A percentile compares a stretch with the other conserved stretches of the same genome.
Evolutionary conservation across 2,797 vertebrate genomes (phyloP).

Genomic region (Brotula barbata): DNA sequence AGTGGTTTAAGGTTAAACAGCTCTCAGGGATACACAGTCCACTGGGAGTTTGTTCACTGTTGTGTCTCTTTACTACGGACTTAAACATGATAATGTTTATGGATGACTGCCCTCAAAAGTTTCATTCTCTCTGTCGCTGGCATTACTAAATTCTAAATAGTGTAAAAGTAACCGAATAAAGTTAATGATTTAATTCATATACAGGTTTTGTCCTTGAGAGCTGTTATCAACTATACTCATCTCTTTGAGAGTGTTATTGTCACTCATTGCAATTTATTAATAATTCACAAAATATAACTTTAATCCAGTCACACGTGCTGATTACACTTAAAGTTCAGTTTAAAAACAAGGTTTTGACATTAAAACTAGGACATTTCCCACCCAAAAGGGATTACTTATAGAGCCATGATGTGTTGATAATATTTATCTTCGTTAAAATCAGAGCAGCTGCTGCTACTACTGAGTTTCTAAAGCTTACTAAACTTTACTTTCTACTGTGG

Average conservation of each 20-base stretch:
- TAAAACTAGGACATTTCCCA: too few species aligned
- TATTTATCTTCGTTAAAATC: too few species aligned
- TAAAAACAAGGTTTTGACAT: too few species aligned
- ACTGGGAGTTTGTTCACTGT: neutral
- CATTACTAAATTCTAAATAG: neutral
- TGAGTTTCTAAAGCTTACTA: neutral
- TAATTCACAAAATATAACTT: neutral
- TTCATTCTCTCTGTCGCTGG: neutral
- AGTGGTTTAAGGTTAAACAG: neutral
- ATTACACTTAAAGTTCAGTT: neutral
- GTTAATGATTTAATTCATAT: too few species aligned
- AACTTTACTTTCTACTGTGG: neutral
- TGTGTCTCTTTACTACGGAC: neutral
- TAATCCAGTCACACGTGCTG: neutral
- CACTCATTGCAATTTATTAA: neutral
- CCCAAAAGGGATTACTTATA: too few species aligned
- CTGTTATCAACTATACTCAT: neutral
- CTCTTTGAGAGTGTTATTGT: neutral
- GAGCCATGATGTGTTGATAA: too few species aligned
- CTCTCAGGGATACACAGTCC: neutral
- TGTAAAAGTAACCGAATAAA: neutral
- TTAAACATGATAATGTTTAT: neutral
- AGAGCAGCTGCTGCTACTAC: too few species aligned
- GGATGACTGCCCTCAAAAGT: neutral
- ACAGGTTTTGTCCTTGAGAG: neutral